phyloP scores from a whole-genome alignment of 1,140 invertebrate species.

The Drosophila pseudoobscura region DNA sequence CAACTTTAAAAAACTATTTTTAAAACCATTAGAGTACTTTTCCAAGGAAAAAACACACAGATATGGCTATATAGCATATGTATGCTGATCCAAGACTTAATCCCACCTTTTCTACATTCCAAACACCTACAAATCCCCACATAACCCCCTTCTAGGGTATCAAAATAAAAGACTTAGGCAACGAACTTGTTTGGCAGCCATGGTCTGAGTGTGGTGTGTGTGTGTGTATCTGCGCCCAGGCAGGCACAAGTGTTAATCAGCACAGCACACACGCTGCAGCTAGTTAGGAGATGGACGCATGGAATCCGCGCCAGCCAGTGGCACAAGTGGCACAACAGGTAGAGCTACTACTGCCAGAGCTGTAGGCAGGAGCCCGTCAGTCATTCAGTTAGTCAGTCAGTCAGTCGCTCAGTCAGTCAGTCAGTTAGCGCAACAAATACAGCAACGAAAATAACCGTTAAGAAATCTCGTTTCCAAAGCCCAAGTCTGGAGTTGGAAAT shows the following conservation, averaged over 20 bases:
- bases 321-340: constrained; percentile 30
- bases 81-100: too few relatives aligned
- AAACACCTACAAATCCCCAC: too few relatives aligned
- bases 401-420: constrained; percentile 39
- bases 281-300: constrained; percentile 53
- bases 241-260: constrained; percentile 73
- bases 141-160: constrained; percentile 18
- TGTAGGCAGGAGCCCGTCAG: constrained; percentile 21
- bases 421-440: constrained; percentile 7
- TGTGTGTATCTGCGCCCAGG: constrained; percentile 8
- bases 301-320: constrained; percentile 25
- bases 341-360: constrained; percentile 9
- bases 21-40: too few relatives aligned
- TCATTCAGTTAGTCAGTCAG: constrained; percentile 49
- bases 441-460: constrained; percentile 65
- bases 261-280: constrained; percentile 55
- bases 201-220: constrained; percentile 17
- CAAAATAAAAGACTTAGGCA: constrained; percentile 77
- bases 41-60: too few relatives aligned
- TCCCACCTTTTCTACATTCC: too few relatives aligned
- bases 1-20: too few relatives aligned
- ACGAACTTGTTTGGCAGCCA: constrained; percentile 69
- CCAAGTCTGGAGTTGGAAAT: constrained; percentile 41
- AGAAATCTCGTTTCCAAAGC: constrained; percentile 72
- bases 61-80: too few relatives aligned